Percentiles rank a stretch among this genome's conserved stretches.
Evolutionary conservation across 2,113 vertebrate genomes (phyloP).

Genomic region (Maccullochella peelii): DNA sequence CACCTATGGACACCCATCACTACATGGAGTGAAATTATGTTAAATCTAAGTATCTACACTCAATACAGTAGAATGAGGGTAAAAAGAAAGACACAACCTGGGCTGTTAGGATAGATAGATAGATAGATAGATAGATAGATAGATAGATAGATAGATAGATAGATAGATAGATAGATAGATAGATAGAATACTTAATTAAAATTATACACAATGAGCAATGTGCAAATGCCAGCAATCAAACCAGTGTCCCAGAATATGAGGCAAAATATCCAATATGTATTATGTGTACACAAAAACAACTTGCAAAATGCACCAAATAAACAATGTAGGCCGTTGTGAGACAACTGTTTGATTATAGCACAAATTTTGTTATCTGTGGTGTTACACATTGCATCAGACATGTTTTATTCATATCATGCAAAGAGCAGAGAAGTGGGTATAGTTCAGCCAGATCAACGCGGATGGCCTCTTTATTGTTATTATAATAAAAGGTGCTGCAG

Average conservation of each 20-base stretch:
- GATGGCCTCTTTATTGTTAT: constrained; percentile 52
- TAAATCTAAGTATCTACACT: constrained; percentile 22
- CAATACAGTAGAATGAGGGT: background rate
- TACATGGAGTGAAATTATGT: constrained; percentile 23
- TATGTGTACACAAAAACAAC: background rate
- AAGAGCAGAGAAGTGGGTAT: constrained; percentile 13
- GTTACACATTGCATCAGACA: constrained; percentile 31
- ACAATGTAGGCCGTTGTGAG: background rate
- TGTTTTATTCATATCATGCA: constrained; percentile 46
- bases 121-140: constrained; percentile 10
- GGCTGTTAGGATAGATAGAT: constrained; percentile 17
- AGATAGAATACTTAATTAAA: background rate
- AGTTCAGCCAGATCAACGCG: constrained; percentile 24
- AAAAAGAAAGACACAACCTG: background rate
- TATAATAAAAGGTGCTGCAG: constrained; percentile 26
- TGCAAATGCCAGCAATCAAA: background rate
- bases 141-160: background rate
- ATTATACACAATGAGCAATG: background rate
- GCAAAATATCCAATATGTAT: background rate
- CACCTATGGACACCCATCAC: constrained; percentile 31
- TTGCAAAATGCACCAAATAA: constrained; percentile 1
- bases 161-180: background rate
- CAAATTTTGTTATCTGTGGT: constrained; percentile 5
- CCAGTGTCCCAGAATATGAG: background rate
- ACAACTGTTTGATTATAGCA: constrained; percentile 22